Evolutionary conservation across 2,888 invertebrate species (phyloP).

Genomic region (Tetranychus piercei): DNA sequence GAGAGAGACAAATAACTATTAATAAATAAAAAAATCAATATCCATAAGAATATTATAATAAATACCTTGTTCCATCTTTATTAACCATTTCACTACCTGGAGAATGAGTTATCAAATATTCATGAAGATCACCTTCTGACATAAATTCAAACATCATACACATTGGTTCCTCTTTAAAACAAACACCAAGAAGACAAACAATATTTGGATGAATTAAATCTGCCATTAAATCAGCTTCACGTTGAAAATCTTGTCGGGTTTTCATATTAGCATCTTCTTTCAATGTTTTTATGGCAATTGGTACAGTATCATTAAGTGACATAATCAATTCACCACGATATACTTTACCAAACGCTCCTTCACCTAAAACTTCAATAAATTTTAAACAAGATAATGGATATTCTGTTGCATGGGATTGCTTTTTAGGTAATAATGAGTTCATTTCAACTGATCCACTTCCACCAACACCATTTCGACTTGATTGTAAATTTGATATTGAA

Average conservation of each 20-base stretch:
- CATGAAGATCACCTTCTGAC: slow-evolving; percentile 87
- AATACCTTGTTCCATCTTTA: slow-evolving; percentile 30
- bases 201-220: slow-evolving; percentile 60
- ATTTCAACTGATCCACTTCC: slow-evolving; percentile 47
- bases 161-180: slow-evolving; percentile 27
- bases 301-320: slow-evolving; percentile 31
- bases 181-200: slow-evolving; percentile 53
- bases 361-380: slow-evolving; percentile 75
- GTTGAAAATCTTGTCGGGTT: slow-evolving; percentile 57
- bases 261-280: slow-evolving; percentile 56
- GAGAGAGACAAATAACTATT: no score
- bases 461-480: not conserved
- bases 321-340: slow-evolving; percentile 40
- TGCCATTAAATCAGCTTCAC: slow-evolving; percentile 68
- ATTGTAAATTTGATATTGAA: not conserved
- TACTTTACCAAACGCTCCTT: slow-evolving; percentile 92
- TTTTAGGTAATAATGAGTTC: slow-evolving; percentile 47
- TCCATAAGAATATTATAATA: not conserved
- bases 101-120: slow-evolving; percentile 75
- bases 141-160: slow-evolving; percentile 96
- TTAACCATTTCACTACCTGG: slow-evolving; percentile 41
- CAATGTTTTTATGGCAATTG: slow-evolving; percentile 59
- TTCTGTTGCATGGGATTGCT: slow-evolving; percentile 49
- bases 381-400: slow-evolving; percentile 45
- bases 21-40: not conserved